These are phyloP conservation scores for Tupiocoris notatus DNA, from an alignment of 2,888 invertebrate genomes.

Conservation along the genomic window DNA sequence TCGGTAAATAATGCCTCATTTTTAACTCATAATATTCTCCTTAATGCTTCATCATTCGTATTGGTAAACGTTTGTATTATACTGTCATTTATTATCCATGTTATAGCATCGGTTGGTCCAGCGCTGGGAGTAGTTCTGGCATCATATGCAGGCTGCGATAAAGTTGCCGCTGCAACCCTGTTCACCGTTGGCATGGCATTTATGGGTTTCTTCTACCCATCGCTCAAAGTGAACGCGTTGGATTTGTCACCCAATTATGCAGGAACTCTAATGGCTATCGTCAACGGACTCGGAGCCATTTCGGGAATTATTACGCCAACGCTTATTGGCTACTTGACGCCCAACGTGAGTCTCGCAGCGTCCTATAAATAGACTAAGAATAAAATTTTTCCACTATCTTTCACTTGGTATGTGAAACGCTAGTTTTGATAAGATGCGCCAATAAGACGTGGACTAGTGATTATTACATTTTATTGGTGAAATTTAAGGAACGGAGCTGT, in stretches of 20 bases:
- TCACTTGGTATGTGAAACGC: too few relatives aligned
- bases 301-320: conserved; percentile 69
- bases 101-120: conserved; percentile 65
- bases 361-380: too few relatives aligned
- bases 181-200: conserved; percentile 68
- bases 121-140: conserved; percentile 67
- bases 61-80: not conserved
- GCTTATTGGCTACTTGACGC: conserved; percentile 61
- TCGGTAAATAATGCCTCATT: conserved; percentile 53
- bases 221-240: conserved; percentile 68
- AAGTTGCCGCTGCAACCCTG: conserved; percentile 61
- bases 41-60: not conserved
- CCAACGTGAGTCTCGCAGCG: conserved; percentile 54
- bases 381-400: too few relatives aligned
- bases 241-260: conserved; percentile 68
- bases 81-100: not conserved
- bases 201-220: conserved; percentile 70
- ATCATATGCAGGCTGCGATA: conserved; percentile 68
- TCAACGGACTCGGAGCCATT: conserved; percentile 69
- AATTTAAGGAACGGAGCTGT: too few relatives aligned
- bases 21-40: not conserved
- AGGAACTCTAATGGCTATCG: conserved; percentile 67
- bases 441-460: too few relatives aligned
- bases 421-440: too few relatives aligned
- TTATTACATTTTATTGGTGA: too few relatives aligned